Evolutionary conservation across 92 coral and sea anemone genomes (phyloP).

Genomic region (Palythoa heliodiscus): DNA sequence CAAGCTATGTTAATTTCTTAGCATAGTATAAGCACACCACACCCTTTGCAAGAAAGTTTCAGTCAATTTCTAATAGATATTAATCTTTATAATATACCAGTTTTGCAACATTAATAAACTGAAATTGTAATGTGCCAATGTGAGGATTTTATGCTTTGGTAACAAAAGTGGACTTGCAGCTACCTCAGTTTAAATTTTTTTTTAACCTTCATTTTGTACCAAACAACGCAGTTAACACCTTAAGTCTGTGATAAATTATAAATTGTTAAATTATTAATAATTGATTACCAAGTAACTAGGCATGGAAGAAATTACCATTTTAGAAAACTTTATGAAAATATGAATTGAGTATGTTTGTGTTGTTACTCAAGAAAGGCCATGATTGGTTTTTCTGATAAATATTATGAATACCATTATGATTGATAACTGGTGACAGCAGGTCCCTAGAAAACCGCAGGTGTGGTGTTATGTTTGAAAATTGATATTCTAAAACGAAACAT

Average conservation of each 20-base stretch:
- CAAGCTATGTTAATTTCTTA: background rate
- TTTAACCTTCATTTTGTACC: background rate
- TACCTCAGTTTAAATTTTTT: background rate
- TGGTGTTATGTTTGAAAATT: background rate
- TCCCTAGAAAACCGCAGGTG: background rate
- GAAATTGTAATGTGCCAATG: background rate
- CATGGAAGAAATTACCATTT: slow-evolving; percentile 31
- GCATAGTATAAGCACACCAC: slow-evolving; percentile 23
- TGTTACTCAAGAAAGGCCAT: background rate
- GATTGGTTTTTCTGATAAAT: slow-evolving; percentile 8
- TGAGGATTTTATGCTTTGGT: background rate
- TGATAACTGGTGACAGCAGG: slow-evolving; percentile 31
- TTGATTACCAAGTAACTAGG: slow-evolving; percentile 33
- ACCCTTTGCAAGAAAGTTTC: slow-evolving; percentile 6
- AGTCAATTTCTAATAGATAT: background rate
- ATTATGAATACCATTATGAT: background rate
- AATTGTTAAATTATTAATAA: slow-evolving; percentile 26
- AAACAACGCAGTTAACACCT: slow-evolving; percentile 5
- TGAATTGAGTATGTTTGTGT: background rate
- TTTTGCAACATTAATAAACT: background rate
- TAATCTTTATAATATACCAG: background rate
- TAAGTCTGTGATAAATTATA: slow-evolving; percentile 10
- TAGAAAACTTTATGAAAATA: slow-evolving; percentile 23
- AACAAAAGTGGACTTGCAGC: background rate
- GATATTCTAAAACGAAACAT: background rate